Percentiles rank a stretch among this genome's conserved stretches.
phyloP scores from a whole-genome alignment of 92 coral and sea anemone species.

The Metridium senile region DNA sequence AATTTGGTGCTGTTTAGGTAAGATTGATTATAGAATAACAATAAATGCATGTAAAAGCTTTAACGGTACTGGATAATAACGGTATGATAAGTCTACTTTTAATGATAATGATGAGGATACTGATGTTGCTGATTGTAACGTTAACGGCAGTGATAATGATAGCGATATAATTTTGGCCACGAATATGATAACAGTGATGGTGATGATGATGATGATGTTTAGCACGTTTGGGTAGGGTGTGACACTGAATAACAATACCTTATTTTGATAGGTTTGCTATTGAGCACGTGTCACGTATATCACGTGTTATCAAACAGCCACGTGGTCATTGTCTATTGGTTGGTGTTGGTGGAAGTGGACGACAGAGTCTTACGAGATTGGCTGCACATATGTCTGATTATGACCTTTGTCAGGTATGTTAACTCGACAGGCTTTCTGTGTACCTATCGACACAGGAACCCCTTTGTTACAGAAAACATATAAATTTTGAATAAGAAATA shows the following conservation, averaged over 20 bases:
- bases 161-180: no score
- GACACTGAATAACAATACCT: background rate
- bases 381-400: constrained; percentile 99
- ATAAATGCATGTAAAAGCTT: no score
- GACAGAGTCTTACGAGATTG: constrained; percentile 94
- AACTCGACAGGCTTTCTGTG: no score
- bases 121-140: no score
- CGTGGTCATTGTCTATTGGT: constrained; percentile 98
- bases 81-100: no score
- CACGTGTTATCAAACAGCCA: constrained; percentile 98
- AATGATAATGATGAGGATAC: no score
- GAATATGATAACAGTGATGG: background rate
- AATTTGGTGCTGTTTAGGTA: constrained; percentile 92
- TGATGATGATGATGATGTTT: background rate
- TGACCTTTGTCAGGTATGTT: constrained; percentile 91
- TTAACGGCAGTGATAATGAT: no score
- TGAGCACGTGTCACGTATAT: constrained; percentile 97
- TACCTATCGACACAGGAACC: no score
- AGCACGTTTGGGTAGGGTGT: background rate
- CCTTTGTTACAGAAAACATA: no score
- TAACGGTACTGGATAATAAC: no score
- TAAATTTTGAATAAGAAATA: no score
- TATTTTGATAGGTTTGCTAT: constrained; percentile 82
- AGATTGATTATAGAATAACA: no score
- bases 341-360: constrained; percentile 97